Conservation (phyloP, 2,888 invertebrate genomes). For the Apotomis capreana region DNA sequence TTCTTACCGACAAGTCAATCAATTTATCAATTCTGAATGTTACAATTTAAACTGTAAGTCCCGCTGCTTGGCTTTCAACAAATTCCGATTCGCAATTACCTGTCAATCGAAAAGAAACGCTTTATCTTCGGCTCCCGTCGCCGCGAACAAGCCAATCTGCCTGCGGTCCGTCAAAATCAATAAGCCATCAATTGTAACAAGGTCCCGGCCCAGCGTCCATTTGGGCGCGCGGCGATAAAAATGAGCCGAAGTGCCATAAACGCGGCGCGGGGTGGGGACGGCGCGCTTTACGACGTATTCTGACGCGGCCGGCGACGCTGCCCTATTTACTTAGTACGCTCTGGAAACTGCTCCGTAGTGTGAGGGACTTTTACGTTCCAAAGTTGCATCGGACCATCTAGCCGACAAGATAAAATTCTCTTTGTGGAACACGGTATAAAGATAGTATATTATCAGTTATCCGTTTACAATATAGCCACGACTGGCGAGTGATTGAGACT, state of each 20-base stretch:
- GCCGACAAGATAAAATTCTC: slow-evolving; percentile 2
- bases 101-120: slow-evolving; percentile 15
- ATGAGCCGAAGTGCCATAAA: slow-evolving; percentile 34
- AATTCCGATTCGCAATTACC: background rate
- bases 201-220: slow-evolving; percentile 26
- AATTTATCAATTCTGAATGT: too few relatives aligned
- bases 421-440: background rate
- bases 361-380: background rate
- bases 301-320: slow-evolving; percentile 1
- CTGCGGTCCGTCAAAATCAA: slow-evolving; percentile 38
- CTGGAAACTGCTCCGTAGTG: background rate
- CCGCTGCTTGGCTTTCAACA: background rate
- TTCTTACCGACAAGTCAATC: too few relatives aligned
- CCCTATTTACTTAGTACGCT: background rate
- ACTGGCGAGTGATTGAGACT: slow-evolving; percentile 14
- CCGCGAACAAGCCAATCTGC: slow-evolving; percentile 23
- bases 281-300: slow-evolving; percentile 18
- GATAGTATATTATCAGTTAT: slow-evolving; percentile 17
- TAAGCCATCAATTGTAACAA: slow-evolving; percentile 40
- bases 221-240: slow-evolving; percentile 34
- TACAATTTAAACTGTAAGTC: background rate
- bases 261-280: background rate
- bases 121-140: slow-evolving; percentile 7
- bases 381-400: background rate
- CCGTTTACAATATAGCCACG: slow-evolving; percentile 18